These are phyloP conservation scores for Margarornis squamiger DNA, from an alignment of 2,797 vertebrate genomes.

Conservation along the genomic window DNA sequence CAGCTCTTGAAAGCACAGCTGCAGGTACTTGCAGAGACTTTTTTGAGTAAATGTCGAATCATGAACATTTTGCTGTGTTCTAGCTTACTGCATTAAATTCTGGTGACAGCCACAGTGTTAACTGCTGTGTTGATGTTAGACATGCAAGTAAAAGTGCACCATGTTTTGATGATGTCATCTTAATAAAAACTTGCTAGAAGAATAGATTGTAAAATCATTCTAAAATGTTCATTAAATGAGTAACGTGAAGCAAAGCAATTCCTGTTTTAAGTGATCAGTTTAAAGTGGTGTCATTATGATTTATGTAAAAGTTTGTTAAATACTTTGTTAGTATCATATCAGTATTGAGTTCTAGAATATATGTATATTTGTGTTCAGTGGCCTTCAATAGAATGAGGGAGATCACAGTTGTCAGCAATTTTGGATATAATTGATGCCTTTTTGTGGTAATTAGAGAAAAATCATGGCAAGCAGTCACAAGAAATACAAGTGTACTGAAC, in stretches of 20 bases:
- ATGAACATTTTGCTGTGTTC: neutral
- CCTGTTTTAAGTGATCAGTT: neutral
- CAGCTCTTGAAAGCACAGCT: constrained; percentile 87
- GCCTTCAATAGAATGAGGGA: neutral
- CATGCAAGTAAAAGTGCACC: neutral
- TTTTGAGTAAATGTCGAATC: neutral
- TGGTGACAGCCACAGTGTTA: neutral
- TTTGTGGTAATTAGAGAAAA: neutral
- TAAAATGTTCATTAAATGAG: neutral
- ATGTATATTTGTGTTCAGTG: neutral
- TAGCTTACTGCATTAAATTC: neutral
- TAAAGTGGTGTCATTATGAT: neutral
- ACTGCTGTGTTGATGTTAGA: neutral
- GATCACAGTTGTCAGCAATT: neutral
- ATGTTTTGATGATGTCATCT: neutral
- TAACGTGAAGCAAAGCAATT: neutral
- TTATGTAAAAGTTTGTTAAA: neutral
- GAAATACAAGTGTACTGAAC: neutral
- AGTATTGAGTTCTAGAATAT: neutral
- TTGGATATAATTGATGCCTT: neutral
- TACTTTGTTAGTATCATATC: neutral
- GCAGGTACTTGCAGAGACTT: constrained; percentile 69
- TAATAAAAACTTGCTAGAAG: neutral
- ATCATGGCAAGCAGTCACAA: neutral
- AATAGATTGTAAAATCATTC: neutral